These are phyloP conservation scores for Petrolisthes cinctipes DNA, from an alignment of 2,888 invertebrate species.

Conservation along the genomic window DNA sequence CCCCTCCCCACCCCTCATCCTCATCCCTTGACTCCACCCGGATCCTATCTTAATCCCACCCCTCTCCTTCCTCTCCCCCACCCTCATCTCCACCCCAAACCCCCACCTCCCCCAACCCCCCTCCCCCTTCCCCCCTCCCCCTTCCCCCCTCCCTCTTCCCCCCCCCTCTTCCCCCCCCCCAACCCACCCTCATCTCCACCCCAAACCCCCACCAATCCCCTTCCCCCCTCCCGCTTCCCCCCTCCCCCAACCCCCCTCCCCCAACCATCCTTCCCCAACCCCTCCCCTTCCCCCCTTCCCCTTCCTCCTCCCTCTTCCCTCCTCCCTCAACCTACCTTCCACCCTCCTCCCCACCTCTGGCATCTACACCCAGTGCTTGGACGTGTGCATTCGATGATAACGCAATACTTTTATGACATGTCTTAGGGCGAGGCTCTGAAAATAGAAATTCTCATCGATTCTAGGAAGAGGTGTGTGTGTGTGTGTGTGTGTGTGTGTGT, in stretches of 20 bases:
- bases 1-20: not conserved
- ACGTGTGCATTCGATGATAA: no score
- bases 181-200: not conserved
- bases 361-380: no score
- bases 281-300: not conserved
- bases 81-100: no score
- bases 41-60: not conserved
- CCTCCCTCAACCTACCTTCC: not conserved
- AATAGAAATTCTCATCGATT: no score
- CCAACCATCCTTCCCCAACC: not conserved
- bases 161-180: not conserved
- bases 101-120: no score
- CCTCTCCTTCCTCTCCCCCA: not conserved
- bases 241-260: not conserved
- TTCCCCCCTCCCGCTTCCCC: not conserved
- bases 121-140: not conserved
- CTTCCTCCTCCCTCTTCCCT: slow-evolving; percentile 1
- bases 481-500: no score
- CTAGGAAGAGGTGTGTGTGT: no score
- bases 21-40: not conserved
- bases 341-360: not conserved
- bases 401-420: no score
- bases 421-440: no score
- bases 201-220: not conserved
- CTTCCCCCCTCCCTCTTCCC: not conserved